Conservation (phyloP, 2,797 vertebrate genomes). For the Anabas testudineus region DNA sequence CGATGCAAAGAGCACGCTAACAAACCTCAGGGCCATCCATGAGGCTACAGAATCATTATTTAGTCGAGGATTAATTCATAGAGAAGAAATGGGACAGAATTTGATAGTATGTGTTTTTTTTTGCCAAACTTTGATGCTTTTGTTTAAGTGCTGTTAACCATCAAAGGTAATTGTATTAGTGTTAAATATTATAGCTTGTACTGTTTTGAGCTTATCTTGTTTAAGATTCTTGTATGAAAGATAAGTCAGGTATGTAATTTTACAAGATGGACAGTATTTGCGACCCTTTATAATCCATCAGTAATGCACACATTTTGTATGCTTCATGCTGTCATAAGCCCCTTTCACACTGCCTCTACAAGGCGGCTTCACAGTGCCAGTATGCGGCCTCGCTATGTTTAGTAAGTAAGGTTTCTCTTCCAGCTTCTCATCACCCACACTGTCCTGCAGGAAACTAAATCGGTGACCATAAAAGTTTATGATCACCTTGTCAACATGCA, state of each 20-base stretch:
- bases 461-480: too few species aligned
- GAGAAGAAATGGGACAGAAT: background rate
- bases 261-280: background rate
- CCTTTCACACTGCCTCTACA: too few species aligned
- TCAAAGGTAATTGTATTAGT: background rate
- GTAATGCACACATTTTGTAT: background rate
- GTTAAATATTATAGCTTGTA: background rate
- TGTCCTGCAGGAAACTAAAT: too few species aligned
- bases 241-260: background rate
- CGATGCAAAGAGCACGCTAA: constrained; percentile 36
- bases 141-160: background rate
- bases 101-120: constrained; percentile 1
- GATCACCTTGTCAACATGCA: too few species aligned
- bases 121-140: background rate
- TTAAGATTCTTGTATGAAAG: too few species aligned
- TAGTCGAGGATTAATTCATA: constrained; percentile 23
- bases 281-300: background rate
- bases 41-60: constrained; percentile 45
- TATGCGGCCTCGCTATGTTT: too few species aligned
- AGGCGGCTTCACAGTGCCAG: too few species aligned
- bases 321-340: too few species aligned
- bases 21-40: constrained; percentile 41
- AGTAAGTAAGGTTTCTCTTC: too few species aligned
- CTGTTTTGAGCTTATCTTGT: background rate
- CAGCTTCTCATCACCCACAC: too few species aligned